Evolutionary conservation across 2,113 vertebrate genomes (phyloP).

Genomic region (Marcusenius ussheri): DNA sequence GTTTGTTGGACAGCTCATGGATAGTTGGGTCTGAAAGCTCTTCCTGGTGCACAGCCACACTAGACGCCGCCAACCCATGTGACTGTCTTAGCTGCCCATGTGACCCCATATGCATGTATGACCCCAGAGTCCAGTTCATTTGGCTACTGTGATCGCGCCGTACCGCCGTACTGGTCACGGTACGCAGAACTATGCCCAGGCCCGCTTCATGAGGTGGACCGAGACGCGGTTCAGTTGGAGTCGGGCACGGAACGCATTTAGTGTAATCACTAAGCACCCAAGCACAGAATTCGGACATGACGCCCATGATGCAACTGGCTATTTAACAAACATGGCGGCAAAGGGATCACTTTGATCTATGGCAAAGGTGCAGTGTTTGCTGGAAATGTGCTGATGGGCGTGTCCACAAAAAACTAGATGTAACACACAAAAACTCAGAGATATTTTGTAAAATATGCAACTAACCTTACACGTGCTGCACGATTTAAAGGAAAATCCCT

Average conservation of each 20-base stretch:
- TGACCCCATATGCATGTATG: neutral
- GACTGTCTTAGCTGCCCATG: neutral
- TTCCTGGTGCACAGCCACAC: too few relatives aligned
- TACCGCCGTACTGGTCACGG: too few relatives aligned
- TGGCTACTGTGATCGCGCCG: too few relatives aligned
- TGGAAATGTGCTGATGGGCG: neutral
- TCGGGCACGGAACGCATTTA: neutral
- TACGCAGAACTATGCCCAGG: too few relatives aligned
- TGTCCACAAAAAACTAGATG: neutral
- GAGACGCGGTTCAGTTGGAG: too few relatives aligned
- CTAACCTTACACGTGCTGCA: neutral
- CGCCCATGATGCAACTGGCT: neutral
- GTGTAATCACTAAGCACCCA: neutral
- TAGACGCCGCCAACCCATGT: neutral
- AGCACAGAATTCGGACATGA: neutral
- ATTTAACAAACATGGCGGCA: neutral
- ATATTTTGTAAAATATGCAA: neutral
- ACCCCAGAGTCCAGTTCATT: neutral
- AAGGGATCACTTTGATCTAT: neutral
- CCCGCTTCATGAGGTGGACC: too few relatives aligned
- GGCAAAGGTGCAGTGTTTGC: neutral
- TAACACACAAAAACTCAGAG: neutral
- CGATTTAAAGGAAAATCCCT: neutral
- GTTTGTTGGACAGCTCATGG: neutral
- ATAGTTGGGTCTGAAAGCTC: neutral